Base-by-base conservation (phyloP, 2,888 invertebrate genomes). In the Anodontia alba region DNA sequence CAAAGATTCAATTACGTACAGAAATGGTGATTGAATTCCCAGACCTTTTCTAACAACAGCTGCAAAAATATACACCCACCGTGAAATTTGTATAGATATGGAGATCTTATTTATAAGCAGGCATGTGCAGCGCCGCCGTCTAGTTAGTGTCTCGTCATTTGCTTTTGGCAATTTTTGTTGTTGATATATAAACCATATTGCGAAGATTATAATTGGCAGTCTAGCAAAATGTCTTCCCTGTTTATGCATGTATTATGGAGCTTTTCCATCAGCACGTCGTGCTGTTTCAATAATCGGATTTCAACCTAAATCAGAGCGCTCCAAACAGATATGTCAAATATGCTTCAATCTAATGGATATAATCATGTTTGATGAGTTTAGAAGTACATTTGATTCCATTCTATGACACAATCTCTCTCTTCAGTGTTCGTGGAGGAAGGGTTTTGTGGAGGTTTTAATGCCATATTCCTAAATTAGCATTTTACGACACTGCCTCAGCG, bases 1-100 rank as follows among this genome's bases (percentile, higher is more conserved):
- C 71, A 71, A 76, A 79, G 76, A 83, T 83, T 38, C 57, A 83
- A 83, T 83, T 83, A 73, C 49, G 46, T 49, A 42, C 31, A 36
- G 51, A 29, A 42, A 66, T 68, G 33, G 46, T 43, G 74, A 70
- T 74, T 76, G 72, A 57, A 73, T 68, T 46, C 31, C 36, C 5
- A 1, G 33, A 12, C 20, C 20, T 33, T 33, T 62, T 31, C 62
- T 17, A 29, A 62, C 23, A 31, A 15, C 10, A 33, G 23, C 29
- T 8, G 7, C 57, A 7, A 57, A 26, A 57, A 57, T 17, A n/a
- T n/a, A n/a, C n/a, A n/a, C n/a, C n/a, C n/a, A n/a, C n/a, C n/a
- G n/a, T n/a, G n/a, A n/a, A n/a, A n/a, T n/a, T n/a, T n/a, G n/a
- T n/a, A n/a, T n/a, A n/a, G n/a, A n/a, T n/a, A n/a, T n/a, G n/a